Base-by-base conservation (phyloP, 2,888 invertebrate species). In the Theodoxus fluviatilis region DNA sequence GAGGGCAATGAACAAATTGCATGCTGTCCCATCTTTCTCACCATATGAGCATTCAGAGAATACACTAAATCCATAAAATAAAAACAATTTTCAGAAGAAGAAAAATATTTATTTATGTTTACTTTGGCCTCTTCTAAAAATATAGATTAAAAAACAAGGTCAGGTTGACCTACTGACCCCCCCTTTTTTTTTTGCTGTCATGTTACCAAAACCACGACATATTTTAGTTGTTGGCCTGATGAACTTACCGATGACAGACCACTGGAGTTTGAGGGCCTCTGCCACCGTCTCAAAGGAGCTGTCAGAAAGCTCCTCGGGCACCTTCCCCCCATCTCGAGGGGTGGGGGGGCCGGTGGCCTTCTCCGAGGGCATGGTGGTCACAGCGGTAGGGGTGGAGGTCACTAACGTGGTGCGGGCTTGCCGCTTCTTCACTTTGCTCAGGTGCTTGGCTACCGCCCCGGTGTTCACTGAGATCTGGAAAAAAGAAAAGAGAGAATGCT, bases 211-310 rank as follows among this genome's bases (percentile, higher is more conserved):
- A n/a, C n/a, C n/a, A n/a, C n/a, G n/a, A n/a, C n/a, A n/a, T n/a
- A n/a, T n/a, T n/a, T n/a, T n/a, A n/a, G n/a, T n/a, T n/a, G n/a
- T n/a, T n/a, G n/a, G n/a, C 25, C 12, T 3, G 22, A 33, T 3
- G 1, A 22, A 61, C 73, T 74, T 74, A 87, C 87, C 87, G 75
- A 87, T 87, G 38, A 87, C 86, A 77, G 86, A 86, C 74, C 86
- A 83, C 73, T 87, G 87, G 28, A 88, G 76, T 70, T 85, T 84
- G 33, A 88, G 74, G 28, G 87, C 87, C 74, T 87, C 86, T 35
- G 84, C 83, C 9, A 85, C 85, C 1, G 85, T 85, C 66, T 84
- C 84, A 76, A 86, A 86, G 22, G 84, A 81, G 49, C 74, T 76
- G 68, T 80, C 77, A 0, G 77, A 73, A 69, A 74, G 77, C 66